Evolutionary conservation across 2,113 vertebrate genomes (phyloP).

Genomic region (Onychostoma macrolepis): DNA sequence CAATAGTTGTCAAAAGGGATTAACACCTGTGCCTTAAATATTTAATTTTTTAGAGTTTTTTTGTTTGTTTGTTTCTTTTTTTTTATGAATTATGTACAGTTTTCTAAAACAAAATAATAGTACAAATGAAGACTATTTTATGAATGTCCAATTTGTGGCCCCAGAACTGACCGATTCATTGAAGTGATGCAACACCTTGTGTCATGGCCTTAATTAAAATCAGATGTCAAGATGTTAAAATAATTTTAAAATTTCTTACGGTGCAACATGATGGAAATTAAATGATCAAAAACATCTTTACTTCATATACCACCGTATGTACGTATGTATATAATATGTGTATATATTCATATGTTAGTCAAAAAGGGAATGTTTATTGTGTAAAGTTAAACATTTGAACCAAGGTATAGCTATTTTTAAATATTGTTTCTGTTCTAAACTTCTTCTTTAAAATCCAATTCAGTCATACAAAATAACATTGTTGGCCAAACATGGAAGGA

Average conservation of each 20-base stretch:
- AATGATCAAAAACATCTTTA: conserved; percentile 60
- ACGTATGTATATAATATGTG: conserved; percentile 68
- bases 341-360: conserved; percentile 75
- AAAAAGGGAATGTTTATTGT: conserved; percentile 72
- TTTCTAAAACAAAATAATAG: conserved; percentile 19
- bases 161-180: not conserved
- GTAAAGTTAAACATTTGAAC: conserved; percentile 64
- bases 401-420: conserved; percentile 63
- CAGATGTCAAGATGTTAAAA: conserved; percentile 11
- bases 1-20: not conserved
- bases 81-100: not conserved
- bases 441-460: conserved; percentile 28
- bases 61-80: not conserved
- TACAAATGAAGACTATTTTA: not conserved
- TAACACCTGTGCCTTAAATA: not conserved
- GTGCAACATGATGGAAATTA: conserved; percentile 62
- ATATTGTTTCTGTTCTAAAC: conserved; percentile 36
- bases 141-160: not conserved
- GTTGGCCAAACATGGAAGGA: not conserved
- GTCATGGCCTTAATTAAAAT: conserved; percentile 6
- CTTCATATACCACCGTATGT: conserved; percentile 61
- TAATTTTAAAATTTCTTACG: no score
- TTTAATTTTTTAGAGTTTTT: no score
- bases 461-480: not conserved
- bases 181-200: not conserved